Evolutionary conservation across 2,113 vertebrate species (phyloP), one percentile per base, ranked within the genome.

Genomic region (Corynorhinus townsendii): DNA sequence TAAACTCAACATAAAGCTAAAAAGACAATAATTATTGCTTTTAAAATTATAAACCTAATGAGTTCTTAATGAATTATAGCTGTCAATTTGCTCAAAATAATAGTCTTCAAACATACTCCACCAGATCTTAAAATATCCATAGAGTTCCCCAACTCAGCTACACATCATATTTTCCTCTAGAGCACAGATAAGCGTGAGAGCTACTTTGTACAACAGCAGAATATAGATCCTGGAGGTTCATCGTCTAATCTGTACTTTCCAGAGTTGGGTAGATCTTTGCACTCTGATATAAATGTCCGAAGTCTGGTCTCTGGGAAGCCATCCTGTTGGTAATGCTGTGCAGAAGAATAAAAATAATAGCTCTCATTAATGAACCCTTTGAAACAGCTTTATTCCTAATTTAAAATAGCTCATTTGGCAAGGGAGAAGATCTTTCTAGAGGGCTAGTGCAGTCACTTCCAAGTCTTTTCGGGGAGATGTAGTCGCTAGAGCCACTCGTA

Each of bases 291-390:
- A 96, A 99, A 99, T 14, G 90, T 97, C 82, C 97, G 98, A 69
- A 99, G 98, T 77, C 99, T 98, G 8, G 99, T 99, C 96, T 98
- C 98, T 0, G 98, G 98, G 52, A 98, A 98, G 33, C 98, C 99
- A 33, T 99, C 98, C 90, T 98, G 98, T 97, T 99, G 99, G 95
- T 99, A 98, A 96, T 99, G 98, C 99, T 99, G 92, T 81, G 66
- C 0, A 98, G 96, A 81, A 86, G 22, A 81, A 84, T 59, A 47
- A 68, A 77, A 28, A 40, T 1, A 20, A 47, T 85, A 47, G 3
- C 12, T 77, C 20, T 75, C 22, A 68, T 95, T 84, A 93, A 38
- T 66, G 91, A 93, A 11, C 19, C 14, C 45, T 38, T 83, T 68
- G 71, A 87, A 91, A 73, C 4, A 88, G 47, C 68, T 81, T 62